Evolutionary conservation across 2,888 invertebrate genomes (phyloP).

Genomic region (Onchidella celtica): DNA sequence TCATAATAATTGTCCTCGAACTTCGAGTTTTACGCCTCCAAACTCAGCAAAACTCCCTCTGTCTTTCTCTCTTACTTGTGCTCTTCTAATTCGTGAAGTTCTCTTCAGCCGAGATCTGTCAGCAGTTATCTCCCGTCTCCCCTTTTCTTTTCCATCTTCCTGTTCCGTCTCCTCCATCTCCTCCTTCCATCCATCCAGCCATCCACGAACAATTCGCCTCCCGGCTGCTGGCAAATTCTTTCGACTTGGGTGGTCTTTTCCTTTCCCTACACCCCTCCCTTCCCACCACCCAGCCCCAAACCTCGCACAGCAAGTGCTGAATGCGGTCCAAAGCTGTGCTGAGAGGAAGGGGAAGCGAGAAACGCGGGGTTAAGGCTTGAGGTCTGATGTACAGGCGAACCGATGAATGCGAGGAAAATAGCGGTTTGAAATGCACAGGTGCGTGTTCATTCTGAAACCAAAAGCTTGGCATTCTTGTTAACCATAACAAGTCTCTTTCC

Average conservation of each 20-base stretch:
- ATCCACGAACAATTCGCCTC: constrained; percentile 10
- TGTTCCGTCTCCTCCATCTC: background rate
- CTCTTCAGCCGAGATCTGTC: background rate
- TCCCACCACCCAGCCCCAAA: too few species aligned
- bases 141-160: constrained; percentile 22
- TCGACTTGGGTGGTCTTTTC: constrained; percentile 33
- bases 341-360: too few species aligned
- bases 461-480: background rate
- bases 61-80: background rate
- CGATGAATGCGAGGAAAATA: background rate
- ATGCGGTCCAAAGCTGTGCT: background rate
- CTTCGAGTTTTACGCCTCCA: background rate
- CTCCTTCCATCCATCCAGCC: background rate
- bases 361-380: too few species aligned
- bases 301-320: background rate
- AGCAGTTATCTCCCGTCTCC: background rate
- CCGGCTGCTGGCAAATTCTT: constrained; percentile 29
- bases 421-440: background rate
- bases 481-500: background rate
- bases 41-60: too few species aligned
- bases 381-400: too few species aligned
- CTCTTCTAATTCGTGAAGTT: background rate
- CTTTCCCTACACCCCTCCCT: too few species aligned
- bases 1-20: background rate
- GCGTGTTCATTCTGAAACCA: background rate